phyloP scores from a whole-genome alignment of 2,888 invertebrate species.

The Caenorhabditis uteleia region DNA sequence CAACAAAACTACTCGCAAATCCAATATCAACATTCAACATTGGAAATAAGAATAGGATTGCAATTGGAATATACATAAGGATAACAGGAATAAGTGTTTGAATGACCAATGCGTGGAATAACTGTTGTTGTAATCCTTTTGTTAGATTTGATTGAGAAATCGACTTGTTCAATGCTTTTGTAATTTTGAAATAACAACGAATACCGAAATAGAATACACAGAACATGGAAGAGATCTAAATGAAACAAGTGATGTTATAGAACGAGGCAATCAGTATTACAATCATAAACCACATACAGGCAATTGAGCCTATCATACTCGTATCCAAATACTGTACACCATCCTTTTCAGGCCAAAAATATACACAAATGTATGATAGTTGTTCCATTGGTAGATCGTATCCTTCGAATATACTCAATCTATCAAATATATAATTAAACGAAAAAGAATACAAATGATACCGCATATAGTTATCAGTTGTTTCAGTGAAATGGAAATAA shows the following conservation, averaged over 20 bases:
- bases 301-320: neutral
- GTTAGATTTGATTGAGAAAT: constrained; percentile 6
- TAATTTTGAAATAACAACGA: constrained; percentile 11
- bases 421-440: neutral
- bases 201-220: constrained; percentile 17
- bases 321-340: neutral
- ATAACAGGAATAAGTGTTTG: constrained; percentile 22
- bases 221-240: constrained; percentile 11
- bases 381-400: neutral
- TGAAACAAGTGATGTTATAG: no score
- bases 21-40: constrained; percentile 17
- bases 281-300: neutral
- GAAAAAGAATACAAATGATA: neutral
- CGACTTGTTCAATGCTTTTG: neutral
- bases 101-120: constrained; percentile 18
- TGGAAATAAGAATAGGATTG: constrained; percentile 21
- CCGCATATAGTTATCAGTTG: constrained; percentile 1
- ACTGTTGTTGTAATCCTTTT: constrained; percentile 13
- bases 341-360: neutral
- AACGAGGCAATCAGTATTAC: no score
- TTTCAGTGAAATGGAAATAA: constrained; percentile 10
- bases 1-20: constrained; percentile 8
- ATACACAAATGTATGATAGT: neutral
- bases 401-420: no score
- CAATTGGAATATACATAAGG: constrained; percentile 19